phyloP scores from a whole-genome alignment of 2,797 vertebrate genomes.

The Chloroceryle amazona region DNA sequence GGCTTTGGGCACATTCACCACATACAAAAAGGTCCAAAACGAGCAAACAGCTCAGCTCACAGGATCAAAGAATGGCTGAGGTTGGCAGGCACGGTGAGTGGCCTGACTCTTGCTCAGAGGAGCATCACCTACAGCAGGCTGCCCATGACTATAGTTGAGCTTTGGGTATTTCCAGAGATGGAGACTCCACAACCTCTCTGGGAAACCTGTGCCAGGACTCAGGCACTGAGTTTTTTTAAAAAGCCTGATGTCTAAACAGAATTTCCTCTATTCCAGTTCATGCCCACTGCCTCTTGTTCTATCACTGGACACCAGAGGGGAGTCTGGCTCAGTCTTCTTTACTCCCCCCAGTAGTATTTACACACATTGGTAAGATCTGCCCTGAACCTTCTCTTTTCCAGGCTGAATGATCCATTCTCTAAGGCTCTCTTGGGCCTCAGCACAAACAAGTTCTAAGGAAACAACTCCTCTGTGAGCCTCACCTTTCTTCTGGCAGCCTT shows the following conservation, averaged over 20 bases:
- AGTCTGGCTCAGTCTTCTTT: not conserved
- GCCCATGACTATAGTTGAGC: not conserved
- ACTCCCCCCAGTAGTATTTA: not conserved
- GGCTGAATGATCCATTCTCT: not conserved
- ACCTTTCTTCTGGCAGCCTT: not conserved
- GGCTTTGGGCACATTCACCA: not conserved
- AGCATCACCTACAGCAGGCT: not conserved
- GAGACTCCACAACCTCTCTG: not conserved
- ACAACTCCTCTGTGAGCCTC: not conserved
- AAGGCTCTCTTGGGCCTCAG: not conserved
- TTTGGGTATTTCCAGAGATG: not conserved
- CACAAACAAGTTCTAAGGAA: not conserved
- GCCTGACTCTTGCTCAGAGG: not conserved
- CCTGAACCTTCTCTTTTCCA: not conserved
- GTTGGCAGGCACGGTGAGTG: not conserved
- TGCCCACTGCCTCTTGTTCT: not conserved
- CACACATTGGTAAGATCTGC: not conserved
- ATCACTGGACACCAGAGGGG: not conserved
- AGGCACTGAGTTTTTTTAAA: not conserved
- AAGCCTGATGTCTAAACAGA: not conserved
- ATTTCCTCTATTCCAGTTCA: not conserved
- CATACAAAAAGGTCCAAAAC: not conserved
- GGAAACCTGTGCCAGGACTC: not conserved
- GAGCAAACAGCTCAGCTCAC: not conserved
- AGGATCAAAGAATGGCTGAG: not conserved